These are phyloP conservation scores for Pycnonotus jocosus DNA, from an alignment of 2,113 vertebrate species.

Conservation along the genomic window DNA sequence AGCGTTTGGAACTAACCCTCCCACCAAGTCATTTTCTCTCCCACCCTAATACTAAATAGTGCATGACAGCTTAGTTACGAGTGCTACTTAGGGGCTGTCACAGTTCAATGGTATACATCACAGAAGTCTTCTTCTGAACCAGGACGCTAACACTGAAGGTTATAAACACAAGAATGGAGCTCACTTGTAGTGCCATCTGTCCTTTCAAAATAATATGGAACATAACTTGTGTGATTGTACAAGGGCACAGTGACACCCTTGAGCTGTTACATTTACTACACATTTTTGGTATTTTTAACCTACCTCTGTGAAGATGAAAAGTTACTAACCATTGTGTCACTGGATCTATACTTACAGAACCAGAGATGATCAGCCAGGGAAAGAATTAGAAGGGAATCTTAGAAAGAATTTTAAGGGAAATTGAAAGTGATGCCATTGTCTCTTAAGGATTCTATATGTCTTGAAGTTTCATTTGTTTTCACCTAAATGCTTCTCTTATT, in stretches of 20 bases:
- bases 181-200: neutral
- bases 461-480: neutral
- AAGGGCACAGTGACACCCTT: neutral
- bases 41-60: neutral
- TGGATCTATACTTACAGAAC: neutral
- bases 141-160: neutral
- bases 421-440: neutral
- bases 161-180: neutral
- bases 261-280: neutral
- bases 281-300: neutral
- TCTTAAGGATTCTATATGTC: neutral
- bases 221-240: neutral
- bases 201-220: neutral
- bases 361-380: neutral
- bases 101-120: neutral
- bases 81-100: neutral
- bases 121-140: neutral
- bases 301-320: neutral
- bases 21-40: neutral
- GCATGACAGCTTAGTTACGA: neutral
- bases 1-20: neutral
- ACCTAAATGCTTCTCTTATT: neutral
- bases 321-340: neutral
- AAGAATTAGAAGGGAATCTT: no score
- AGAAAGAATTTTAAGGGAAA: neutral